phyloP scores from a whole-genome alignment of 23 tunicate genomes.

The Halocynthia aurantium region DNA sequence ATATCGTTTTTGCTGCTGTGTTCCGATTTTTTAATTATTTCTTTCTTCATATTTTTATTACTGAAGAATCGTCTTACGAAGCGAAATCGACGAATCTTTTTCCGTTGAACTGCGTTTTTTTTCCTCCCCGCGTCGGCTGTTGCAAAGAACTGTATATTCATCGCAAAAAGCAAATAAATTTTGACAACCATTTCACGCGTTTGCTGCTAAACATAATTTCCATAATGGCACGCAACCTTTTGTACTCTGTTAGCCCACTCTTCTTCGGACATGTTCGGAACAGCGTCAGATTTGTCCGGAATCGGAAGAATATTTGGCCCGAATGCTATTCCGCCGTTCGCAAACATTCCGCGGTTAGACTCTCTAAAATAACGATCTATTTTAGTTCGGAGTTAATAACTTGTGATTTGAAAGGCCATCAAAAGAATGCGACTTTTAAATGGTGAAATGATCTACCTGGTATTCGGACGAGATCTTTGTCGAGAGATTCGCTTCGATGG shows the following conservation, averaged over 20 bases:
- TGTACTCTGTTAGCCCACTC: constrained; percentile 39
- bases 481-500: no score
- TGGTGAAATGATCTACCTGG: no score
- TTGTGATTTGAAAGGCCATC: no score
- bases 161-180: neutral
- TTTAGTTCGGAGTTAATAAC: no score
- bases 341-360: neutral
- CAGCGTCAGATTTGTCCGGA: neutral
- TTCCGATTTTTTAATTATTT: neutral
- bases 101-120: constrained; percentile 15
- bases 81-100: neutral
- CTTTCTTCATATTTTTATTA: neutral
- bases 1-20: neutral
- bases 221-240: constrained; percentile 13
- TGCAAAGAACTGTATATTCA: constrained; percentile 13
- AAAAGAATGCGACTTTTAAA: no score
- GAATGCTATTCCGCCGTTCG: constrained; percentile 30
- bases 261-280: constrained; percentile 1
- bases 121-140: constrained; percentile 21
- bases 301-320: constrained; percentile 34
- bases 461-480: no score
- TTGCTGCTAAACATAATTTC: no score
- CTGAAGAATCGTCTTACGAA: neutral
- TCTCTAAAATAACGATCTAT: no score
- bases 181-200: neutral